Base-by-base conservation (phyloP, 1,140 invertebrate genomes). In the Oreohelix idahoensis region DNA sequence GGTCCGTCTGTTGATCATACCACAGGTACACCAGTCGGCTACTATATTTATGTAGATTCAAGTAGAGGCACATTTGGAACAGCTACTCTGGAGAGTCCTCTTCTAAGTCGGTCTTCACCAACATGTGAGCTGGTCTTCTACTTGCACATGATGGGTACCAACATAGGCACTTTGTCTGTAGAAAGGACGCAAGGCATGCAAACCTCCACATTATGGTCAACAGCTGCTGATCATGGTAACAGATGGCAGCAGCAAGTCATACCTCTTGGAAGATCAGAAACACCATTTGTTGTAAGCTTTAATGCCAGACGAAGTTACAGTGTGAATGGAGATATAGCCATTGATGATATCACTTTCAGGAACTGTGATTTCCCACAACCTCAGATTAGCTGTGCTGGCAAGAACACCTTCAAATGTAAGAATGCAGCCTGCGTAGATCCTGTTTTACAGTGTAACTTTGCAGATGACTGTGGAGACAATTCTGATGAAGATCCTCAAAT, bases 1-100 rank as follows among this genome's bases (percentile, higher is more conserved):
- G 96, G 96, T 23, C 96, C 96, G 0, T 94, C 94, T 5, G 94
- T 93, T 87, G 96, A 97, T 89, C 96, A 96, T 87, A 96, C 96
- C 0, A 81, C 70, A 4, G 85, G 87, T 20, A 87, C 81, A 42
- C 39, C 82, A 20, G 39, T 89, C 95, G 96, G 96, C 36, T 94
- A 95, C 88, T 97, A 96, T 90, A 94, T 96, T 93, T 96, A 96
- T 89, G 95, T 96, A 23, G 96, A 96, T 86, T 87, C 89, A 15
- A 88, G 69, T 63, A 87, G 88, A 81, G 91, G 90, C 32, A 29
- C 39, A 1, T 86, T 86, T 66, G 49, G 69, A 26, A 29, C 53
- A 15, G 89, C 91, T 2, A 29, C 20, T 11, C 69, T 80, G 10
- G 5, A 71, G n/a, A 80, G 79, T 53, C 87, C 87, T 45, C 29